Evolutionary conservation across 2,888 invertebrate species (phyloP).

Genomic region (Cordylochernes scorpioides): DNA sequence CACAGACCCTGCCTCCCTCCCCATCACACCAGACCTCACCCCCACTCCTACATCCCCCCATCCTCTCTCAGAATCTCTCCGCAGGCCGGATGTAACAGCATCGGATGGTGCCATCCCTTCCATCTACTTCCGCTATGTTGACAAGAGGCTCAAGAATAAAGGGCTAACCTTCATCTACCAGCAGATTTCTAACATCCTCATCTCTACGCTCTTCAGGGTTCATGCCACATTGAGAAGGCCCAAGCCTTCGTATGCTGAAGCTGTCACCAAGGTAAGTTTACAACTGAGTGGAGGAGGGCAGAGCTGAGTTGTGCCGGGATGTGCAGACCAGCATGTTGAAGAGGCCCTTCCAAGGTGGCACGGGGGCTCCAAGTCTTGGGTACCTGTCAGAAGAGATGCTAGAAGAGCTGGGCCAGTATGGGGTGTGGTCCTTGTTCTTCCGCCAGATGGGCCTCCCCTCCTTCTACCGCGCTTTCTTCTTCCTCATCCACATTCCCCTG

Average conservation of each 20-base stretch:
- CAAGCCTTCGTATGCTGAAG: constrained; percentile 13
- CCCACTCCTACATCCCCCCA: not conserved
- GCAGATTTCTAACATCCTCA: constrained; percentile 7
- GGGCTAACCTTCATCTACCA: constrained; percentile 32
- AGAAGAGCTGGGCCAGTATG: constrained; percentile 35
- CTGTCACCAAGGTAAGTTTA: constrained; percentile 11
- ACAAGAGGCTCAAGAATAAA: constrained; percentile 58
- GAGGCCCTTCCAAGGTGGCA: no score
- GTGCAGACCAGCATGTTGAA: no score
- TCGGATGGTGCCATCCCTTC: not conserved
- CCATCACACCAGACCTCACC: no score
- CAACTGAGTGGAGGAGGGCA: no score
- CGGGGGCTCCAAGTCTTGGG: no score
- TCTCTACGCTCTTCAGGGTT: constrained; percentile 12
- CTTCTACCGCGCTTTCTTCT: constrained; percentile 52
- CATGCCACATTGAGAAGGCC: constrained; percentile 20
- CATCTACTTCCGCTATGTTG: constrained; percentile 41
- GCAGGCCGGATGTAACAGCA: not conserved
- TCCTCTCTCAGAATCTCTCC: not conserved
- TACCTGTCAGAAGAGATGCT: constrained; percentile 10
- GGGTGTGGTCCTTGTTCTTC: constrained; percentile 48
- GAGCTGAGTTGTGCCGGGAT: no score
- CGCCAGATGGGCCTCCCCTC: constrained; percentile 51
- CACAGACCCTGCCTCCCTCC: no score
- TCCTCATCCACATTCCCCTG: constrained; percentile 54